Base-by-base conservation (phyloP, 2,113 vertebrate species). In the Talpa occidentalis region DNA sequence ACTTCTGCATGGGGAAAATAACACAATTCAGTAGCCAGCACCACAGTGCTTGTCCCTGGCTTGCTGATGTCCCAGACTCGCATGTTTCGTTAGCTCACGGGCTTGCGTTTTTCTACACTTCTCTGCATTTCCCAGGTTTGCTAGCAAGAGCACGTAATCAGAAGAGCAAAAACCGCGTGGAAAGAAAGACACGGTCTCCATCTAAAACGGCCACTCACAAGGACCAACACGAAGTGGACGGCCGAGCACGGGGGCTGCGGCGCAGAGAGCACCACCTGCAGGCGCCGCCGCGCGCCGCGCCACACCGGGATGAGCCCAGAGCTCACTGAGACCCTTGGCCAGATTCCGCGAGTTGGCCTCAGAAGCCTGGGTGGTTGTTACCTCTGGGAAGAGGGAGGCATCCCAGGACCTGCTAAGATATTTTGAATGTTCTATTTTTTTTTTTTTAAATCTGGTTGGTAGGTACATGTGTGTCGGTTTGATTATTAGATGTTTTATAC, bases 91-190 rank as follows among this genome's bases (percentile, higher is more conserved):
- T 60, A 37, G 73, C 40, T 19, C 47, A 52, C 42, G 64, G 90
- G 67, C 10, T 76, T 95, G 66, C 83, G 62, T 52, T 77, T 70
- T 19, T 37, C 21, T 42, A 52, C 35, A 78, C 14, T 91, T 88
- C 54, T 89, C 66, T 77, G 44, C 69, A 85, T 77, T 89, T 93
- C 73, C 49, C 32, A 78, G 86, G n/a, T 90, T 95, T 76, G 72
- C 37, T 85, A 47, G 35, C 64, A 84, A 89, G 32, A 79, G 14
- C 47, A 72, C 67, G 56, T 14, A 86, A 72, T 91, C 28, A 92
- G 17, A 89, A 96, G 49, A 79, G 49, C 66, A 49, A 77, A 90
- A 67, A 88, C 35, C 32, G 47, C 54, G 64, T 24, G 70, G 12
- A 42, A 81, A 82, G 11, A 74, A 92, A 78, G 24, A 44, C 24